A percentile compares a stretch with the other conserved stretches of the same genome.
These are phyloP conservation scores for Mus musculus DNA, from an alignment of 2,113 vertebrate species.

Conservation along the genomic window DNA sequence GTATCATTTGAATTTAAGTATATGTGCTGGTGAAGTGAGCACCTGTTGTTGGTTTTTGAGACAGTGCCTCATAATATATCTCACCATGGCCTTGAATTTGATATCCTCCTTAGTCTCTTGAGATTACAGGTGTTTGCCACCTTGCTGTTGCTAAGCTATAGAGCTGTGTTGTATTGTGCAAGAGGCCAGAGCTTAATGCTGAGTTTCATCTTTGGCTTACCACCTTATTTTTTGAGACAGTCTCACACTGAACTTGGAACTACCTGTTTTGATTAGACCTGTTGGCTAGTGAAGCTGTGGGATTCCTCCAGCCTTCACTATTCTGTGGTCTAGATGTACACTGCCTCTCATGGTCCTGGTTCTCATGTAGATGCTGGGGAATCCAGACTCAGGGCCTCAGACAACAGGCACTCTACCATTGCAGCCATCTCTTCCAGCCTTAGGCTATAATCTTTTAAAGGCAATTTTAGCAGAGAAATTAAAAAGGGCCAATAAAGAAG, in stretches of 20 bases:
- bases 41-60: not conserved
- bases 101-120: not conserved
- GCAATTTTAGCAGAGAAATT: not conserved
- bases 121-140: not conserved
- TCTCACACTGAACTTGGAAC: not conserved
- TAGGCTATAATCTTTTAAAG: not conserved
- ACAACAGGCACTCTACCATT: not conserved
- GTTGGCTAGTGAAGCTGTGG: not conserved
- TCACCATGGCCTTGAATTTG: not conserved
- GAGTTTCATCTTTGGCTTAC: not conserved
- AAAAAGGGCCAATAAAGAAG: not conserved
- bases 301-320: not conserved
- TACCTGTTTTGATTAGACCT: not conserved
- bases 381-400: not conserved
- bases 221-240: not conserved
- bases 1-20: not conserved
- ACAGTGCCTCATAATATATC: no score
- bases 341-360: not conserved
- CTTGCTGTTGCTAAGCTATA: not conserved
- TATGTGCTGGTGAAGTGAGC: not conserved
- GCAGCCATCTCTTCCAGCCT: not conserved
- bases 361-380: not conserved
- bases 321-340: not conserved
- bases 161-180: not conserved
- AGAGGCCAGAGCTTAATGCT: not conserved